Evolutionary conservation across 1,140 invertebrate genomes (phyloP).

Genomic region (Pseudobourletiella spinata): DNA sequence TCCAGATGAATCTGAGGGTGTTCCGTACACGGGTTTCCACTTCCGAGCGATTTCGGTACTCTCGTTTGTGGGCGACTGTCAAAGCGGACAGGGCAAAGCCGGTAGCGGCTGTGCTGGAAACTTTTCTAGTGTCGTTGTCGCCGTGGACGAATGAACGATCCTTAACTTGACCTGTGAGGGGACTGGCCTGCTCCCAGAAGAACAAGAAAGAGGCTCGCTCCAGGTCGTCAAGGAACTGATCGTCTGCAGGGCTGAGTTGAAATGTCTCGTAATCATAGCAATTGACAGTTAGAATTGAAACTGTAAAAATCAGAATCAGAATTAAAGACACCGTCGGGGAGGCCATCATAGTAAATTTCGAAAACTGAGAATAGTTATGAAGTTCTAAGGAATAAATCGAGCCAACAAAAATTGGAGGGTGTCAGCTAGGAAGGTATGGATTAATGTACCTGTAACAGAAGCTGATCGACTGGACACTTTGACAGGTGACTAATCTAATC

Average conservation of each 20-base stretch:
- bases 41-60: constrained; percentile 10
- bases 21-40: constrained; percentile 19
- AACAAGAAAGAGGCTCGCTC: constrained; percentile 15
- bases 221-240: constrained; percentile 21
- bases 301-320: too few species aligned
- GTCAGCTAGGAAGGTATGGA: too few species aligned
- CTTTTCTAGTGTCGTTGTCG: background rate
- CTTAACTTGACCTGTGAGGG: constrained; percentile 19
- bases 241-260: constrained; percentile 1
- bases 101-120: constrained; percentile 14
- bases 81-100: constrained; percentile 24
- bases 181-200: constrained; percentile 22
- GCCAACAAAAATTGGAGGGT: too few species aligned
- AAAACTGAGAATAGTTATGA: too few species aligned
- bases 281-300: too few species aligned
- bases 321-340: too few species aligned
- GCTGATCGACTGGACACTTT: too few species aligned
- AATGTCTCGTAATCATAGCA: too few species aligned
- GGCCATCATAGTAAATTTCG: too few species aligned
- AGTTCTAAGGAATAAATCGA: too few species aligned
- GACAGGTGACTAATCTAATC: too few species aligned
- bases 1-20: constrained; percentile 19
- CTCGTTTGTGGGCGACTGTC: constrained; percentile 22
- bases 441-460: too few species aligned
- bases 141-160: constrained; percentile 13